Conservation (phyloP, 2,888 invertebrate species). For the Dorcus parallelipipedus region DNA sequence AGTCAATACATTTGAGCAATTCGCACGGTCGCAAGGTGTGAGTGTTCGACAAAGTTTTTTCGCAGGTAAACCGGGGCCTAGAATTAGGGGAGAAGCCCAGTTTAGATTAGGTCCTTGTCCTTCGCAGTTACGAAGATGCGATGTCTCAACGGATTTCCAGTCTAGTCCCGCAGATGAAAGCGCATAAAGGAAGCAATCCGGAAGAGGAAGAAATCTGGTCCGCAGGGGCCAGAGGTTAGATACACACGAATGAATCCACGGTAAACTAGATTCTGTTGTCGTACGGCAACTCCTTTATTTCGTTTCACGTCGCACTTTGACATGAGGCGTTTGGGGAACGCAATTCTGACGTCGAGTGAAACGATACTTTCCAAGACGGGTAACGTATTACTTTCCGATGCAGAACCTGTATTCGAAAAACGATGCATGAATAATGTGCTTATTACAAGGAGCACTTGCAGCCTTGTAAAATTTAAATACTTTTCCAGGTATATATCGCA, state of each 20-base stretch:
- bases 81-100: neutral
- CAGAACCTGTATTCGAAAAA: neutral
- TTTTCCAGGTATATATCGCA: no score
- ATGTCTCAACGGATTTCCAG: slow-evolving; percentile 20
- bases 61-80: slow-evolving; percentile 8
- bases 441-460: no score
- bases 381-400: slow-evolving; percentile 13
- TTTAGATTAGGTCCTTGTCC: no score
- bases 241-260: slow-evolving; percentile 28
- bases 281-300: no score
- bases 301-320: slow-evolving; percentile 23
- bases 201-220: slow-evolving; percentile 36
- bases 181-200: slow-evolving; percentile 29
- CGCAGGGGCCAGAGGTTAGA: slow-evolving; percentile 33
- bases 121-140: slow-evolving; percentile 2
- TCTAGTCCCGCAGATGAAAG: slow-evolving; percentile 10
- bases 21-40: slow-evolving; percentile 35
- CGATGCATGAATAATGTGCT: no score
- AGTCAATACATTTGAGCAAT: slow-evolving; percentile 24
- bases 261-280: no score
- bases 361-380: slow-evolving; percentile 22
- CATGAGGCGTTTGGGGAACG: slow-evolving; percentile 19
- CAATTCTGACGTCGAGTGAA: slow-evolving; percentile 24
- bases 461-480: no score
- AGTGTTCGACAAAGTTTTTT: slow-evolving; percentile 10